Base-by-base conservation (phyloP, 2,888 invertebrate species). In the Dasysyrphus tricinctus region DNA sequence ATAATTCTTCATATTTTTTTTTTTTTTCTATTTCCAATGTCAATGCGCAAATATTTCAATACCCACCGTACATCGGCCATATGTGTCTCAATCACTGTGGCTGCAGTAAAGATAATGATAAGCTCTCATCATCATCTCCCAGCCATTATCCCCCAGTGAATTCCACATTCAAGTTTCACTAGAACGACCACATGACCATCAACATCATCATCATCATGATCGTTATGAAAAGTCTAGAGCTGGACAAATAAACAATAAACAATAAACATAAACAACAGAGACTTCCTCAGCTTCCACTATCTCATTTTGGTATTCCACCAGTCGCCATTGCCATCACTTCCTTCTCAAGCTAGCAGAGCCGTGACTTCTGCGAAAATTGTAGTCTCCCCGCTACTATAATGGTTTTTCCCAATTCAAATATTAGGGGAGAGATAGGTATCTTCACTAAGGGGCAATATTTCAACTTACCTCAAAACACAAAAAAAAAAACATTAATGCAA, bases 31-130 rank as follows among this genome's bases (percentile, higher is more conserved):
- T 86, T 75, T 72, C 59, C 82, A 86, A 86, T 86, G 86, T 86
- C 86, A 86, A 82, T 86, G 86, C 86, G 86, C 86, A 86, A 79
- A 86, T 78, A 72, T n/a, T 51, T 37, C 49, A 9, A 54, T 69
- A 51, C 8, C 12, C 3, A 4, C 11, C 3, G 19, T 47, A 19
- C 34, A 72, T 12, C 42, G n/a, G 7, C 78, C 73, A 74, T 67
- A 78, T 82, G 82, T 69, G 61, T 67, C 42, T 67, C 57, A 78
- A 74, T 59, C 57, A 51, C 42, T 54, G 69, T 2, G 7, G 12
- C 24, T 54, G 37, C 56, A 42, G 67, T 74, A 39, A 32, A 65
- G 75, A 61, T 70, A 65, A 69, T 47, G 65, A 65, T 42, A 54
- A 65, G 49, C 32, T 11, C 57, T 57, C 34, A 16, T 57, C 34